These are phyloP conservation scores for Pagetopsis macropterus DNA, from an alignment of 2,797 vertebrate species.

Conservation along the genomic window DNA sequence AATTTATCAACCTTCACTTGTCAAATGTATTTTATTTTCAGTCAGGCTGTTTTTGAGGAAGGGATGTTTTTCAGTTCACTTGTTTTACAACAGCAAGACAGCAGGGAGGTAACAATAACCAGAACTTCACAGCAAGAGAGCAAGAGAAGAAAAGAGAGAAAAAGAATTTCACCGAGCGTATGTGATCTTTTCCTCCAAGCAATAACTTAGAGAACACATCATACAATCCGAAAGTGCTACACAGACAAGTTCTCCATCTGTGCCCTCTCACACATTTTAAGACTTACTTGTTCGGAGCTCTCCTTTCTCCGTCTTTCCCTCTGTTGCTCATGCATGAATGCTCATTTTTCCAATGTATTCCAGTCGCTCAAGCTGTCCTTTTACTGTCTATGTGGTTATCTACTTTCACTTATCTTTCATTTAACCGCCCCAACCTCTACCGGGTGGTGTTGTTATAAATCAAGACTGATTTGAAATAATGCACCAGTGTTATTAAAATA, in stretches of 20 bases:
- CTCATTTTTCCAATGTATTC: constrained; percentile 50
- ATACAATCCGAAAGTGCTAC: constrained; percentile 73
- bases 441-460: constrained; percentile 8
- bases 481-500: constrained; percentile 2
- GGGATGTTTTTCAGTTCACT: constrained; percentile 64
- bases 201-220: constrained; percentile 70
- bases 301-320: constrained; percentile 19
- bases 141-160: constrained; percentile 34
- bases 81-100: constrained; percentile 72
- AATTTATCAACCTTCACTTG: constrained; percentile 49
- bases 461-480: constrained; percentile 16
- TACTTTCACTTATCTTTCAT: constrained; percentile 26
- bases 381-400: constrained; percentile 21
- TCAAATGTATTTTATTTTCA: constrained; percentile 58
- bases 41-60: constrained; percentile 57
- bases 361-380: constrained; percentile 23
- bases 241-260: constrained; percentile 75
- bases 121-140: constrained; percentile 62
- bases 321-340: constrained; percentile 25
- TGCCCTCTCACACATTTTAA: constrained; percentile 52
- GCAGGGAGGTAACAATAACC: constrained; percentile 71
- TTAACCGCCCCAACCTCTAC: neutral
- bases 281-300: constrained; percentile 41
- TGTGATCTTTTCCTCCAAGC: constrained; percentile 74
- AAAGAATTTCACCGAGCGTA: constrained; percentile 50